Evolutionary conservation across 1,140 invertebrate species (phyloP).

Genomic region (Eriocheir sinensis): DNA sequence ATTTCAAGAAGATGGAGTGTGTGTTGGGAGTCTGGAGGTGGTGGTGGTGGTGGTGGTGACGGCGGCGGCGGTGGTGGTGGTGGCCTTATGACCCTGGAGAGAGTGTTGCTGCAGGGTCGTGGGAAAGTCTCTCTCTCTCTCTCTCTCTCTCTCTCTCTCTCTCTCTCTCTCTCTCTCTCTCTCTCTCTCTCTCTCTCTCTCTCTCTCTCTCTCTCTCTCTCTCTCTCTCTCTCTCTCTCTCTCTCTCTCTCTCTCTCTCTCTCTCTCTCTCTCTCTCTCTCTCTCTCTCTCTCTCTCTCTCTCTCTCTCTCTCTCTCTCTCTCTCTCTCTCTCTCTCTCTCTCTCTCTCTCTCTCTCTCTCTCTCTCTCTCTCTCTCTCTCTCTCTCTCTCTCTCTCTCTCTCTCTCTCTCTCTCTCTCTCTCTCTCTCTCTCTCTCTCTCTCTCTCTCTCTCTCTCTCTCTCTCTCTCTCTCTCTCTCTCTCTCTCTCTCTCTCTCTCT

Average conservation of each 20-base stretch:
- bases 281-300: constrained; percentile 1
- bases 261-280: constrained; percentile 14
- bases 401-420: no score
- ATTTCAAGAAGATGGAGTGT: no score
- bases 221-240: background rate
- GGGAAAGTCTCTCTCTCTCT: background rate
- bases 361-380: no score
- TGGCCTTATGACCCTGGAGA: background rate
- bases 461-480: no score
- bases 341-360: no score
- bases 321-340: background rate
- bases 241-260: constrained; percentile 15
- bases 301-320: background rate
- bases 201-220: background rate
- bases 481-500: no score
- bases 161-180: constrained; percentile 22
- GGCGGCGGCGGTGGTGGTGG: background rate
- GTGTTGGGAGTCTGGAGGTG: no score
- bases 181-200: background rate
- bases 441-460: no score
- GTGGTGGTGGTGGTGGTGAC: background rate
- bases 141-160: constrained; percentile 22
- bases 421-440: no score
- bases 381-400: no score
- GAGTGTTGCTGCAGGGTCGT: background rate